Conservation (phyloP, 2,113 vertebrate genomes). For the Delphinus delphis region DNA sequence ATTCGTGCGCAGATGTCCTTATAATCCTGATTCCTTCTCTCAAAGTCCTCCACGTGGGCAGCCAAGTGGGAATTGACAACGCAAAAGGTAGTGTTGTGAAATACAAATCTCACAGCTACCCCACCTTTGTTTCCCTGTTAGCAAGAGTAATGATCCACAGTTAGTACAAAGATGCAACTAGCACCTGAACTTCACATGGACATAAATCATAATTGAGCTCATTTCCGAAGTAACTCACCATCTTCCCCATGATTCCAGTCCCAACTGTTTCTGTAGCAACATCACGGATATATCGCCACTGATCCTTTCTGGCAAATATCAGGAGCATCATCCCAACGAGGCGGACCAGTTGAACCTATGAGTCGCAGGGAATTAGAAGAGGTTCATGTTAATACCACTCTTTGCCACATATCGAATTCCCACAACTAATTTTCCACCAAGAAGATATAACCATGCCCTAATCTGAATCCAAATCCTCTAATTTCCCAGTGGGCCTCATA, state of each 20-base stretch:
- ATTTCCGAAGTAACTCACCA: slow-evolving; percentile 86
- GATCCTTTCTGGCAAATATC: slow-evolving; percentile 90
- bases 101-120: slow-evolving; percentile 95
- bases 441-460: background rate
- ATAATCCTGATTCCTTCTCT: slow-evolving; percentile 97
- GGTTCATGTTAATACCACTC: background rate
- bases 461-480: slow-evolving; percentile 6
- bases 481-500: slow-evolving; percentile 21
- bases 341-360: slow-evolving; percentile 91
- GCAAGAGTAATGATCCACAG: slow-evolving; percentile 9
- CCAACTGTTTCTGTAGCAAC: slow-evolving; percentile 92
- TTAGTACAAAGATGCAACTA: background rate
- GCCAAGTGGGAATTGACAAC: slow-evolving; percentile 97
- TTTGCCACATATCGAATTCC: slow-evolving; percentile 14
- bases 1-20: slow-evolving; percentile 98
- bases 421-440: slow-evolving; percentile 17
- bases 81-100: slow-evolving; percentile 98
- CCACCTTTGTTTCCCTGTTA: slow-evolving; percentile 98
- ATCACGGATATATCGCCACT: slow-evolving; percentile 88
- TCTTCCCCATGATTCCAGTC: slow-evolving; percentile 97
- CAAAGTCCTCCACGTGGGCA: slow-evolving; percentile 96
- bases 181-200: background rate
- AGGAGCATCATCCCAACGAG: slow-evolving; percentile 98
- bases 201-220: background rate
- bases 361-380: slow-evolving; percentile 2